Evolutionary conservation across 2,888 invertebrate genomes (phyloP), one percentile per base, ranked within the genome.

Genomic region (Aphodius granarius): DNA sequence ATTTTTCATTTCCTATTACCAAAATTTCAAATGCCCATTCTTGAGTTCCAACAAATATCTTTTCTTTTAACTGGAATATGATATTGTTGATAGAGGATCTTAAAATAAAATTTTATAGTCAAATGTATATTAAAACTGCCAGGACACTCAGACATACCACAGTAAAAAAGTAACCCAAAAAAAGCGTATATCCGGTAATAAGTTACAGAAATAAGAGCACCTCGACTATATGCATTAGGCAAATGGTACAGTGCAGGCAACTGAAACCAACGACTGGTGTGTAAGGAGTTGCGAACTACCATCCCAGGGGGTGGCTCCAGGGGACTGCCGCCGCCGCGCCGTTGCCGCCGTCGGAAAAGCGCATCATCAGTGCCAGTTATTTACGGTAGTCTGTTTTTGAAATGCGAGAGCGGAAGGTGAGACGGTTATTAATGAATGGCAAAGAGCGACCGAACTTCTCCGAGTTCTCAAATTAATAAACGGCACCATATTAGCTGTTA

Each of bases 401-500:
- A 86, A 84, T 82, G 84, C 81, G 82, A 81, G 81, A 81, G 68
- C 68, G 81, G 82, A 80, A 86, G 86, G 87, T 86, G 86, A 83
- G 86, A 86, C 85, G 83, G 86, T 84, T 87, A 87, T 87, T 87
- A 87, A 87, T 87, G 86, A 87, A 86, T 83, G 81, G 81, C 43
- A 13, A 43, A 81, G 85, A 80, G 73, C 81, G 81, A 81, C 81
- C 20, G 22, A 85, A 84, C 82, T 84, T 83, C 66, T 70, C 75
- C 83, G 83, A 84, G 83, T 83, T 84, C 84, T 84, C 84, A 86
- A 87, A 87, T 87, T 87, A 87, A 87, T 87, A 87, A 87, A 87
- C 86, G 87, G 85, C 85, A 85, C 85, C 85, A 83, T 87, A 87
- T 87, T 87, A 87, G 87, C 87, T 86, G 87, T 86, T 87, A 86